Evolutionary conservation across 2,113 vertebrate species (phyloP).

Genomic region (Myrmophylax atrothorax): DNA sequence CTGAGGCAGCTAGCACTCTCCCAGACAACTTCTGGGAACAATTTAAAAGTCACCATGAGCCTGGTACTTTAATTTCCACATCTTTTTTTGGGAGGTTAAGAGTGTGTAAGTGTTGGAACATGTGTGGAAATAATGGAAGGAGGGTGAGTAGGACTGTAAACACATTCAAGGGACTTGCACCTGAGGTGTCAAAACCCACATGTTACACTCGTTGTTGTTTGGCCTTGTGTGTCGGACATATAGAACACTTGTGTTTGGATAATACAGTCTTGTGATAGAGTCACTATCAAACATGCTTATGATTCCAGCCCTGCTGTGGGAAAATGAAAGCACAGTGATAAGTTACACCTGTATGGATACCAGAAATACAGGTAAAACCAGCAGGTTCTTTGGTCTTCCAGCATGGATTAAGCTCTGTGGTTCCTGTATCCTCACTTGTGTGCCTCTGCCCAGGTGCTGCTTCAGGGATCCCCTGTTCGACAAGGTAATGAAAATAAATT

Average conservation of each 20-base stretch:
- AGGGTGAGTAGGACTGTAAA: fast-evolving
- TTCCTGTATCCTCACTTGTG: background rate
- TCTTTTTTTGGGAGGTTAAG: background rate
- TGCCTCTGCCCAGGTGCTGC: background rate
- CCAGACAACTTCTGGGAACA: background rate
- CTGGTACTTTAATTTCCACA: background rate
- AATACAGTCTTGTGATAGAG: background rate
- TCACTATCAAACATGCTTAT: background rate
- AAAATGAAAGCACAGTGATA: background rate
- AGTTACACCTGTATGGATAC: background rate
- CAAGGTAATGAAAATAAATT: background rate
- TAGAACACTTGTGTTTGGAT: background rate
- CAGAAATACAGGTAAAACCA: background rate
- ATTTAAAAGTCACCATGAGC: background rate
- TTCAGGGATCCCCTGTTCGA: background rate
- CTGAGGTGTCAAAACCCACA: background rate
- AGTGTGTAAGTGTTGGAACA: background rate
- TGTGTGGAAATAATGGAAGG: background rate
- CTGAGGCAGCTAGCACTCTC: background rate
- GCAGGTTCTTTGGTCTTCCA: background rate
- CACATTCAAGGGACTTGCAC: background rate
- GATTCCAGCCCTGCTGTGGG: background rate
- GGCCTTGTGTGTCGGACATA: background rate
- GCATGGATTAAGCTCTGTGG: background rate
- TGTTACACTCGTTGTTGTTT: background rate